A percentile compares a stretch with the other conserved stretches of the same genome.
These are phyloP conservation scores for Troides helena DNA, from an alignment of 2,888 invertebrate species.

Conservation along the genomic window DNA sequence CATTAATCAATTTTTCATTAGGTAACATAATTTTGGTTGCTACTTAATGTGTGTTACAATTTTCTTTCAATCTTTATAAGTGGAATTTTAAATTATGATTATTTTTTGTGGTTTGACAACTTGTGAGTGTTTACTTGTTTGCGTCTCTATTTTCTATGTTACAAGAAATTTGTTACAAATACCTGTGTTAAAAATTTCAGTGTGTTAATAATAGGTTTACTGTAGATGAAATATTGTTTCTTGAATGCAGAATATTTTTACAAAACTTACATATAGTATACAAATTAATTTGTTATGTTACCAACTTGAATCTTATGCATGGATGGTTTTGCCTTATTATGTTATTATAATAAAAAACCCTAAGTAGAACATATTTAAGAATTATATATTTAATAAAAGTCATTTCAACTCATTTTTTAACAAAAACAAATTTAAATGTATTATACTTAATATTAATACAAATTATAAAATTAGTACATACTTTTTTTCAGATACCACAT, in stretches of 20 bases:
- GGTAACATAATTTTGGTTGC: slow-evolving; percentile 5
- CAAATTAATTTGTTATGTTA: neutral
- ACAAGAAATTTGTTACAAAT: neutral
- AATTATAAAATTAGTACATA: neutral
- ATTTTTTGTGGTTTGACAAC: slow-evolving; percentile 48
- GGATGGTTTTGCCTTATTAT: neutral
- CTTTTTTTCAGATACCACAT: slow-evolving; percentile 74
- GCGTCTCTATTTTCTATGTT: neutral
- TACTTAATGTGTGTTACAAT: neutral
- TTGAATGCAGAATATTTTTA: too few relatives aligned
- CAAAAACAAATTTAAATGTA: neutral
- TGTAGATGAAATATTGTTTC: neutral
- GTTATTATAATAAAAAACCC: too few relatives aligned
- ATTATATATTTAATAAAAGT: too few relatives aligned
- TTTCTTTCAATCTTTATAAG: slow-evolving; percentile 30
- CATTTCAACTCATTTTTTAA: too few relatives aligned
- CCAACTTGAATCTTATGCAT: neutral
- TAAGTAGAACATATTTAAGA: too few relatives aligned
- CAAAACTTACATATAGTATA: neutral
- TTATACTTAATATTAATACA: neutral
- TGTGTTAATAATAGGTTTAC: neutral
- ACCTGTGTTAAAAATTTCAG: neutral
- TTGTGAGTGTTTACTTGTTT: slow-evolving; percentile 37
- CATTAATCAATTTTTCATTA: slow-evolving; percentile 12
- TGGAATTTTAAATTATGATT: slow-evolving; percentile 58